A percentile compares a stretch with the other conserved stretches of the same genome.
Evolutionary conservation across 1,140 invertebrate species (phyloP).

Genomic region (Brachionus asplanchnoidis): DNA sequence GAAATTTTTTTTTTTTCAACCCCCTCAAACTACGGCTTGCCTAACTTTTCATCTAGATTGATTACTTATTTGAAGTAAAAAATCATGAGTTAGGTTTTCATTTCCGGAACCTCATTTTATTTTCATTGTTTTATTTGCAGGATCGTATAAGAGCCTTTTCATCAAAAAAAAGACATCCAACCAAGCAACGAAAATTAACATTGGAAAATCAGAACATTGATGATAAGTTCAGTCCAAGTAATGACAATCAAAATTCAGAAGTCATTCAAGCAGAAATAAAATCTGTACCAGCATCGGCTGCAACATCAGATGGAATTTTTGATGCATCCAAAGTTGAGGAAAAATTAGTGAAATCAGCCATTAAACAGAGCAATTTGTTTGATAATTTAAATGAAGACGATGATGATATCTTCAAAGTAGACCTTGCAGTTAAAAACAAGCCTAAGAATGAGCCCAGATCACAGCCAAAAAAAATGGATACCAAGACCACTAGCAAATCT

Average conservation of each 20-base stretch:
- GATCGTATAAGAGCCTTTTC: slow-evolving; percentile 24
- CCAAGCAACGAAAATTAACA: background rate
- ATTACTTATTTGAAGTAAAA: too few species aligned
- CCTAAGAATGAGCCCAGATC: background rate
- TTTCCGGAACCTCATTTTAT: too few species aligned
- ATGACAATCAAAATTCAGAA: background rate
- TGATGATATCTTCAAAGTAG: slow-evolving; percentile 22
- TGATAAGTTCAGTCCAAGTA: background rate
- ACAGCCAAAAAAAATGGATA: background rate
- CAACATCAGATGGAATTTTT: background rate
- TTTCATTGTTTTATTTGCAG: background rate
- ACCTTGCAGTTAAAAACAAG: background rate
- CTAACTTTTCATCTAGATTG: too few species aligned
- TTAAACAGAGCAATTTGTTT: background rate
- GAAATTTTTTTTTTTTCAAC: too few species aligned
- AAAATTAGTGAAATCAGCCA: background rate
- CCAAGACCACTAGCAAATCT: background rate
- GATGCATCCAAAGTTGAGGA: background rate
- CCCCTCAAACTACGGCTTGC: too few species aligned
- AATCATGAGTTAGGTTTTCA: too few species aligned
- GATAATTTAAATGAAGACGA: slow-evolving; percentile 6
- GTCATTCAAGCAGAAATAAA: background rate
- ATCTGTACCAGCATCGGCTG: background rate
- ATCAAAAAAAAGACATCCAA: slow-evolving; percentile 4
- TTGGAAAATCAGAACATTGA: background rate